phyloP scores from a whole-genome alignment of 1,140 invertebrate genomes.

The Drosophila virilis region DNA sequence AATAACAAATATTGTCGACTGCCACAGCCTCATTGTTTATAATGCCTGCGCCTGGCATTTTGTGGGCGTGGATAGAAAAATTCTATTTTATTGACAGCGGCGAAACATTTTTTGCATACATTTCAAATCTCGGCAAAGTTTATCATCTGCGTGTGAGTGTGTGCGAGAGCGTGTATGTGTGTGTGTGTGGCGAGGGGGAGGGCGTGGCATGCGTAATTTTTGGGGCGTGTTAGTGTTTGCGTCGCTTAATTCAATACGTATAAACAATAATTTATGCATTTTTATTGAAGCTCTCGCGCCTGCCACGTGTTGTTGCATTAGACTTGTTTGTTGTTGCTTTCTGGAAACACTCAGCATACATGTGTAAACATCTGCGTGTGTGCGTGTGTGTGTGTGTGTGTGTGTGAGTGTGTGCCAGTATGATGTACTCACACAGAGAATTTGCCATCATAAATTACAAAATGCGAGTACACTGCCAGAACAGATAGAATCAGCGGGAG shows the following conservation, averaged over 20 bases:
- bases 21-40: slow-evolving; percentile 18
- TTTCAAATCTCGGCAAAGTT: slow-evolving; percentile 35
- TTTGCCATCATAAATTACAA: slow-evolving; percentile 45
- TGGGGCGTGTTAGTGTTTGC: slow-evolving; percentile 10
- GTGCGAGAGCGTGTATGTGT: not conserved
- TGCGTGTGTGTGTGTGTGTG: not conserved
- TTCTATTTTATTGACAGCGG: slow-evolving; percentile 55
- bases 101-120: slow-evolving; percentile 52
- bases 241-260: slow-evolving; percentile 58
- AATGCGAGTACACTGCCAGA: slow-evolving; percentile 19
- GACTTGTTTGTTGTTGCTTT: not conserved
- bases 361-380: not conserved
- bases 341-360: not conserved
- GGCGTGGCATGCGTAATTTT: slow-evolving; percentile 27
- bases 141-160: not conserved
- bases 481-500: not conserved
- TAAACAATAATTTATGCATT: slow-evolving; percentile 61
- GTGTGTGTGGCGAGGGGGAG: not conserved
- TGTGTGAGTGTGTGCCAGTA: not conserved
- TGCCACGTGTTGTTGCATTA: slow-evolving; percentile 29
- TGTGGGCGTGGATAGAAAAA: slow-evolving; percentile 52
- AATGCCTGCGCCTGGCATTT: slow-evolving; percentile 24
- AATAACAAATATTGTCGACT: slow-evolving; percentile 35
- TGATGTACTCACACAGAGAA: slow-evolving; percentile 28
- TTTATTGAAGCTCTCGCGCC: slow-evolving; percentile 45